phyloP scores from a whole-genome alignment of 2,113 vertebrate species.

The Colistium nudipinnis region DNA sequence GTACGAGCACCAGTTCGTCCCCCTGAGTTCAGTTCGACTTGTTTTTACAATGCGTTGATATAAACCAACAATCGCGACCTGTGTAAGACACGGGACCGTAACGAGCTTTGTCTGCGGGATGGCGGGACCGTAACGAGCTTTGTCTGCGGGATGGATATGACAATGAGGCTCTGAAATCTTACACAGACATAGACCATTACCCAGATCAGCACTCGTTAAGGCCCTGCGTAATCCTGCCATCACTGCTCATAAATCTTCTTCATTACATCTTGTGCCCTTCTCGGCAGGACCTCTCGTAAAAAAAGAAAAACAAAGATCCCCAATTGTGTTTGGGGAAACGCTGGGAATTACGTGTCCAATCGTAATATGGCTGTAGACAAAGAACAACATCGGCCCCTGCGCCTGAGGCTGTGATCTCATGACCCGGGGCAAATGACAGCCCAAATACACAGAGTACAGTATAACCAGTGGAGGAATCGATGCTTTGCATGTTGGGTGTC shows the following conservation, averaged over 20 bases:
- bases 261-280: constrained; percentile 66
- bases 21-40: constrained; percentile 1
- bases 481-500: constrained; percentile 1
- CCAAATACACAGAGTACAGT: background rate
- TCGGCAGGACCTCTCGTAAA: constrained; percentile 51
- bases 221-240: constrained; percentile 68
- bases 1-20: background rate
- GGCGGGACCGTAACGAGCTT: background rate
- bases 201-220: constrained; percentile 73
- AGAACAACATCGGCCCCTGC: constrained; percentile 9
- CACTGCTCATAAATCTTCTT: constrained; percentile 69
- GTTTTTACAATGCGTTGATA: constrained; percentile 28
- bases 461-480: constrained; percentile 13
- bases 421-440: constrained; percentile 13
- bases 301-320: constrained; percentile 41
- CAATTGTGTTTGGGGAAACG: constrained; percentile 7
- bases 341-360: constrained; percentile 2
- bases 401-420: constrained; percentile 14
- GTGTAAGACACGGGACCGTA: constrained; percentile 34
- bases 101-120: no score
- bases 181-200: constrained; percentile 73
- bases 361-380: constrained; percentile 13
- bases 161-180: constrained; percentile 66
- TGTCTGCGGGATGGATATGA: constrained; percentile 65
- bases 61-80: constrained; percentile 25